A percentile compares a stretch with the other conserved stretches of the same genome.
Conservation (phyloP, 2,888 invertebrate species). For the Lochmaea capreae region DNA sequence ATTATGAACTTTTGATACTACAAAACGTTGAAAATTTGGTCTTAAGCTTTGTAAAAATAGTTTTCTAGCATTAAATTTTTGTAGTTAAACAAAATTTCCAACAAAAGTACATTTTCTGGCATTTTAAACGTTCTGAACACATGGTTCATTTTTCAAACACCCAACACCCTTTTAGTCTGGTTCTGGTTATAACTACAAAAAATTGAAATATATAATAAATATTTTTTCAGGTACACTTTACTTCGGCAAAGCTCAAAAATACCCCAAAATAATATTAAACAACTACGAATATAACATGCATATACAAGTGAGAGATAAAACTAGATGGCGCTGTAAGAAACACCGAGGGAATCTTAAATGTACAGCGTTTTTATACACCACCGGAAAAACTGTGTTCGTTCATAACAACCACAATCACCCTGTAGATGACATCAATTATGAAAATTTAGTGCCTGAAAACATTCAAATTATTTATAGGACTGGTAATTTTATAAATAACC, state of each 20-base stretch:
- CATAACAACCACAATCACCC: conserved; percentile 49
- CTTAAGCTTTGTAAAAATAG: no score
- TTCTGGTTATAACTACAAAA: not conserved
- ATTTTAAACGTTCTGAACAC: no score
- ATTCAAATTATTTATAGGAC: conserved; percentile 28
- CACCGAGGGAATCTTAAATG: conserved; percentile 48
- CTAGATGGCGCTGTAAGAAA: conserved; percentile 52
- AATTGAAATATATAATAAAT: not conserved
- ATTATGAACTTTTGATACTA: no score
- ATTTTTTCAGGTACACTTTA: conserved; percentile 42
- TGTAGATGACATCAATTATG: conserved; percentile 27
- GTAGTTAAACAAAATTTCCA: no score
- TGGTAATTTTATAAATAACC: conserved; percentile 3
- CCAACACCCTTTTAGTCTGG: no score
- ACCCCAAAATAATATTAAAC: conserved; percentile 52
- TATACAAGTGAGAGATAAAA: conserved; percentile 42
- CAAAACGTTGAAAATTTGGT: no score
- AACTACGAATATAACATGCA: conserved; percentile 50
- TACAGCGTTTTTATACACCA: conserved; percentile 46
- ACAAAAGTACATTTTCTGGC: no score
- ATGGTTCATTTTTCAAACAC: no score
- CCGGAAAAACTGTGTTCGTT: conserved; percentile 47
- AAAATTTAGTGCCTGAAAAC: conserved; percentile 32
- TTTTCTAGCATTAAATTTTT: no score
- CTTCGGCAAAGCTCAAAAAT: conserved; percentile 47